phyloP scores from a whole-genome alignment of 2,113 vertebrate species.

The Zapornia atra region DNA sequence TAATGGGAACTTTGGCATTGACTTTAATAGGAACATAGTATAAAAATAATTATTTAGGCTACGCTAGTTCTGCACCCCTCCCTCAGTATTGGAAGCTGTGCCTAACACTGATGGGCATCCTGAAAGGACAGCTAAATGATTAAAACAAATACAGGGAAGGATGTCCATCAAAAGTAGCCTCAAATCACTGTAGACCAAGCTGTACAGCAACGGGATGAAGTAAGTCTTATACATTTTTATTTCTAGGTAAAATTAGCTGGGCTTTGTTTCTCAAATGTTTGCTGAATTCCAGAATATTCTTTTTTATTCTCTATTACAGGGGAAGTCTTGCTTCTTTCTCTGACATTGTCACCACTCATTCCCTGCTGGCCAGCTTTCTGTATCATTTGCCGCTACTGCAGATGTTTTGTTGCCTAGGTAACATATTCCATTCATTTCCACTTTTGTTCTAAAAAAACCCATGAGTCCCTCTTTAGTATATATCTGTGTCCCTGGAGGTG shows the following conservation, averaged over 20 bases:
- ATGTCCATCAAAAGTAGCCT: background rate
- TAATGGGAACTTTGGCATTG: background rate
- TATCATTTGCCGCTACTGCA: background rate
- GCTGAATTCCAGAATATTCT: background rate
- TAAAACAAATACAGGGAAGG: background rate
- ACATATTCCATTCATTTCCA: slow-evolving; percentile 15
- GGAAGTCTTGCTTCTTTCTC: background rate
- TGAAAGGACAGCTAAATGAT: background rate
- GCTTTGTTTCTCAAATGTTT: background rate
- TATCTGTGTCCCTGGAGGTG: background rate
- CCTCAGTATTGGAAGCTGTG: background rate
- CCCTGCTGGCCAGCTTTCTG: background rate
- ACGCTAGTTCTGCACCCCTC: background rate
- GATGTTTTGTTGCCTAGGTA: slow-evolving; percentile 44
- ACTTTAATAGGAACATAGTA: background rate
- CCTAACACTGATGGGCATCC: background rate
- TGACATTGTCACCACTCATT: background rate
- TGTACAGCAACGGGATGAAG: background rate
- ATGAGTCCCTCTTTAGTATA: background rate
- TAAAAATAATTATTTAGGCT: background rate
- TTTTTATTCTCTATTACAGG: background rate
- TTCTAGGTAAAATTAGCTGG: background rate
- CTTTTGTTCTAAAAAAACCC: background rate
- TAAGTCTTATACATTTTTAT: background rate
- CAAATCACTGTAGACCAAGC: background rate